A percentile compares a stretch with the other conserved stretches of the same genome.
Conservation (phyloP, 2,113 vertebrate genomes). For the Fregata magnificens region DNA sequence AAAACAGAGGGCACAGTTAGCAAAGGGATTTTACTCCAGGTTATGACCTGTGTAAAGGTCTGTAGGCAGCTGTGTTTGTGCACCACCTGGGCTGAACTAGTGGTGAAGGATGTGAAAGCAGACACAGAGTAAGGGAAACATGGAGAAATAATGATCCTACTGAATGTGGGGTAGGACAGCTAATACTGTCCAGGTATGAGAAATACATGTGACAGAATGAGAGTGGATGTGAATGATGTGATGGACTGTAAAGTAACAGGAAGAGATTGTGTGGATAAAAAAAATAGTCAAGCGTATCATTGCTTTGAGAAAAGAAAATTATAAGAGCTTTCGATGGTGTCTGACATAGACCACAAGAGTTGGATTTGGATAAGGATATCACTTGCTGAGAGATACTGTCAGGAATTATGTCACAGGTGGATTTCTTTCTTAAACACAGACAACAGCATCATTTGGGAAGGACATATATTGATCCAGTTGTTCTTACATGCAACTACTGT, state of each 20-base stretch:
- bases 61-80: background rate
- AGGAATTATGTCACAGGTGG: background rate
- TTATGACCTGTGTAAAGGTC: fast-evolving
- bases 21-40: background rate
- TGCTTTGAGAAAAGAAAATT: background rate
- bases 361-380: background rate
- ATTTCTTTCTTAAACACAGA: background rate
- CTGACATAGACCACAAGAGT: background rate
- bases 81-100: background rate
- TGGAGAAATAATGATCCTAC: background rate
- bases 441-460: background rate
- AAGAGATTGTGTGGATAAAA: background rate
- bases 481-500: background rate
- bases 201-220: background rate
- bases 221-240: background rate
- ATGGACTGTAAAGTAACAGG: background rate
- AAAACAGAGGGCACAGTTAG: background rate
- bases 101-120: background rate
- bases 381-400: background rate
- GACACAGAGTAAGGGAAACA: fast-evolving
- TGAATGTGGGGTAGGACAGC: background rate
- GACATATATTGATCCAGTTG: fast-evolving
- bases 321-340: background rate
- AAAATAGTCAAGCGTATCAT: fast-evolving
- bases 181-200: background rate